A percentile compares a stretch with the other conserved stretches of the same genome.
These are phyloP conservation scores for Coptodon rendalli DNA, from an alignment of 2,113 vertebrate genomes.

Conservation along the genomic window DNA sequence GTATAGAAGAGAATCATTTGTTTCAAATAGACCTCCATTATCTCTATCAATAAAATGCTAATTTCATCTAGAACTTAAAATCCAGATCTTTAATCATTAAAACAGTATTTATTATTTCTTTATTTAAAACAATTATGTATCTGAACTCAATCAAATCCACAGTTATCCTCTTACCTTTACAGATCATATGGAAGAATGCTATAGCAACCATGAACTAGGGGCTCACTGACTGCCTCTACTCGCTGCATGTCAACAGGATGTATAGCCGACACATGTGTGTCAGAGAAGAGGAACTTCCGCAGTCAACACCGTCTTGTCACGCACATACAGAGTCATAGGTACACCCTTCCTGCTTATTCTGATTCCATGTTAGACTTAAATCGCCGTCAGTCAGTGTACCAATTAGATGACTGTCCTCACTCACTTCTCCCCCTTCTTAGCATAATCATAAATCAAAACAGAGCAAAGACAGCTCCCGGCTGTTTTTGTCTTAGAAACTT, in stretches of 20 bases:
- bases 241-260: constrained; percentile 35
- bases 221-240: neutral
- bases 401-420: constrained; percentile 39
- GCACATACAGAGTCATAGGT: neutral
- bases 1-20: neutral
- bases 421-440: neutral
- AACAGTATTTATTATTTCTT: neutral
- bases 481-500: constrained; percentile 14
- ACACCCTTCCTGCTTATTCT: neutral
- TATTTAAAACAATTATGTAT: neutral
- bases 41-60: neutral
- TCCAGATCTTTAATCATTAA: neutral
- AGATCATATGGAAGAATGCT: neutral
- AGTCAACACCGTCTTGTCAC: constrained; percentile 21
- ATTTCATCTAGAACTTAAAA: neutral
- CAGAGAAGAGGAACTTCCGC: constrained; percentile 24
- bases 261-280: constrained; percentile 2
- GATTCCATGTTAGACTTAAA: neutral
- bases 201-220: neutral
- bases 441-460: constrained; percentile 28
- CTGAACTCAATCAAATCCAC: neutral
- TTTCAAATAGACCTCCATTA: neutral
- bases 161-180: neutral
- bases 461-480: constrained; percentile 13
- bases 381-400: neutral